phyloP scores from a whole-genome alignment of 2,113 vertebrate genomes.

The Prionailurus bengalensis region DNA sequence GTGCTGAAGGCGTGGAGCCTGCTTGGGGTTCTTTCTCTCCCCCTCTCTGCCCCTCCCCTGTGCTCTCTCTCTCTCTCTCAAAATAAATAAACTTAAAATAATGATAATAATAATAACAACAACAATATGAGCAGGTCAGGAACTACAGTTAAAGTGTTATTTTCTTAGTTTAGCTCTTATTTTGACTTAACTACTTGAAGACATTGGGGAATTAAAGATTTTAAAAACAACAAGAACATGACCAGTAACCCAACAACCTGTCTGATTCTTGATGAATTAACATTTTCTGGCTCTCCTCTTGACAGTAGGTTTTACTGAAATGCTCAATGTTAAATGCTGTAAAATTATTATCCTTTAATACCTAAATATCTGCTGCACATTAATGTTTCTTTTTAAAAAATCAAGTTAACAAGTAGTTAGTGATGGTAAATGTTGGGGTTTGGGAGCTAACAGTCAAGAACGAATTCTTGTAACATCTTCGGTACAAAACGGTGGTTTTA shows the following conservation, averaged over 20 bases:
- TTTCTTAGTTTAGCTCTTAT: not conserved
- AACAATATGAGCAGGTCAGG: not conserved
- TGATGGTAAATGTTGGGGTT: not conserved
- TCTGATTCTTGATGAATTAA: constrained; percentile 7
- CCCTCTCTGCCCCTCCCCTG: too few species aligned
- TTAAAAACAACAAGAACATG: not conserved
- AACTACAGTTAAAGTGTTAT: not conserved
- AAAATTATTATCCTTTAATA: not conserved
- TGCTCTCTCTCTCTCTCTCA: too few species aligned
- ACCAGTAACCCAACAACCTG: not conserved
- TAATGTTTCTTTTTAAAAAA: not conserved
- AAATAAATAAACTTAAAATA: too few species aligned
- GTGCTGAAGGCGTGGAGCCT: too few species aligned
- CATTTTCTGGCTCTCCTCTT: not conserved
- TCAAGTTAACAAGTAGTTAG: not conserved
- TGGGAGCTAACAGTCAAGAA: not conserved
- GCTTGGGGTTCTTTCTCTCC: too few species aligned
- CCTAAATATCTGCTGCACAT: not conserved
- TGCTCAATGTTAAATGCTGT: not conserved
- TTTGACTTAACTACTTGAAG: not conserved
- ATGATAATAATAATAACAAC: too few species aligned
- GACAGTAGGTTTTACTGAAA: not conserved
- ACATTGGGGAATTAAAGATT: not conserved
- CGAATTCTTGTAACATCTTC: not conserved
- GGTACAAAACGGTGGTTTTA: not conserved